These are phyloP conservation scores for Leiothrix lutea DNA, from an alignment of 2,113 vertebrate species.

Conservation along the genomic window DNA sequence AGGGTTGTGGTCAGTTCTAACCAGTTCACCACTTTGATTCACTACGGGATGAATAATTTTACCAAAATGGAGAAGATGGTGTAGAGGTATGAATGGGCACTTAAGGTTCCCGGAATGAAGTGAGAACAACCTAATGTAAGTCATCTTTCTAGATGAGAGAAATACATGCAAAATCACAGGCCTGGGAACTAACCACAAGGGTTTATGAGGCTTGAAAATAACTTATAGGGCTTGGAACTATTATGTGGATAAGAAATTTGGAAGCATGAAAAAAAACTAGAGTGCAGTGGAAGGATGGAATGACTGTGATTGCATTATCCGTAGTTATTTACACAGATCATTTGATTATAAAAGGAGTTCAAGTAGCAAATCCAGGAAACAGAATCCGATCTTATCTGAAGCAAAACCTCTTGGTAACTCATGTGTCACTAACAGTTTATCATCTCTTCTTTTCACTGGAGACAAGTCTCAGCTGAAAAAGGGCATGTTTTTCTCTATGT, in stretches of 20 bases:
- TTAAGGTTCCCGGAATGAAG: background rate
- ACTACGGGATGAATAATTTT: background rate
- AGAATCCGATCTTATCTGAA: background rate
- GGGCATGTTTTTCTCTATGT: background rate
- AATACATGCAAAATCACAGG: rapidly evolving
- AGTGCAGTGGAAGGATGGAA: background rate
- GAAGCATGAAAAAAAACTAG: background rate
- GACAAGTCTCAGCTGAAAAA: background rate
- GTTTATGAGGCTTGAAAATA: background rate
- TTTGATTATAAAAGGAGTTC: background rate
- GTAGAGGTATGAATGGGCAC: background rate
- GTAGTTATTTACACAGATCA: background rate
- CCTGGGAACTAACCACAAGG: background rate
- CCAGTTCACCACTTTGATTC: background rate
- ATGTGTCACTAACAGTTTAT: background rate
- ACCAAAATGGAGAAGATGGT: background rate
- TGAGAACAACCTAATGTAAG: background rate
- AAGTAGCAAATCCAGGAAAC: background rate
- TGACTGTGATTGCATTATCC: background rate
- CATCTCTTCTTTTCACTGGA: background rate
- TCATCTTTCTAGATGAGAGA: background rate
- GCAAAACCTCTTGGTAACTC: background rate
- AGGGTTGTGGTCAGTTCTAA: background rate
- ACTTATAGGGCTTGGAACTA: background rate
- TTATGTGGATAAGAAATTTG: background rate